phyloP scores from a whole-genome alignment of 23 tunicate species.

The Ascidia mentula region DNA sequence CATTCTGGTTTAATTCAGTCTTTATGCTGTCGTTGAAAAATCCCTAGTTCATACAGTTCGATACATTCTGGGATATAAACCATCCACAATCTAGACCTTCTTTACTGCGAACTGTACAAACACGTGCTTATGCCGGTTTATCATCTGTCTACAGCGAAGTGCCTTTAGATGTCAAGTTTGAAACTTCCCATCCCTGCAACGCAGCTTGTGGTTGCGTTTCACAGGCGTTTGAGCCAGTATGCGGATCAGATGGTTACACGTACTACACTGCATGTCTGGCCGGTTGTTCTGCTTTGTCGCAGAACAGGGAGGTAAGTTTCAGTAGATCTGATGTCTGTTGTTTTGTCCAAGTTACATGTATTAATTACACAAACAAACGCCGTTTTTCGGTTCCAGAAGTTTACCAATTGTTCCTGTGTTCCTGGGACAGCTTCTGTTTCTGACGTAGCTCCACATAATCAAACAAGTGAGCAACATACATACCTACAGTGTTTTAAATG shows the following conservation, averaged over 20 bases:
- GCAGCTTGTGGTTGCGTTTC: slow-evolving; percentile 32
- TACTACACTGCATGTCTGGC: slow-evolving; percentile 85
- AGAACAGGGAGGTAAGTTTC: neutral
- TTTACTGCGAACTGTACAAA: too few relatives aligned
- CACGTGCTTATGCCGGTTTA: too few relatives aligned
- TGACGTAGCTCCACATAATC: too few relatives aligned
- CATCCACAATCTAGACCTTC: too few relatives aligned
- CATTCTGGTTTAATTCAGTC: too few relatives aligned
- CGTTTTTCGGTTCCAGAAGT: slow-evolving; percentile 11
- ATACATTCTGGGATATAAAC: too few relatives aligned
- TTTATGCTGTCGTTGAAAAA: too few relatives aligned
- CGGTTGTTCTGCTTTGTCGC: slow-evolving; percentile 33
- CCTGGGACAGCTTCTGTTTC: neutral
- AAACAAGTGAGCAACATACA: too few relatives aligned
- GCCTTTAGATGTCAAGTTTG: neutral
- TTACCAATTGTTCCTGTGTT: slow-evolving; percentile 26
- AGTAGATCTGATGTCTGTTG: neutral
- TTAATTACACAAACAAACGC: neutral
- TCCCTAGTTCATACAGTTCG: too few relatives aligned
- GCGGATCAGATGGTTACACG: slow-evolving; percentile 65
- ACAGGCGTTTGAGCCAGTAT: slow-evolving; percentile 59
- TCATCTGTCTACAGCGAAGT: too few relatives aligned
- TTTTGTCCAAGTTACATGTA: neutral
- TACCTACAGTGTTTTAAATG: too few relatives aligned
- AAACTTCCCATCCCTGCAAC: slow-evolving; percentile 35